A percentile compares a stretch with the other conserved stretches of the same genome.
Conservation (phyloP, 2,113 vertebrate species). For the Pagrus major region DNA sequence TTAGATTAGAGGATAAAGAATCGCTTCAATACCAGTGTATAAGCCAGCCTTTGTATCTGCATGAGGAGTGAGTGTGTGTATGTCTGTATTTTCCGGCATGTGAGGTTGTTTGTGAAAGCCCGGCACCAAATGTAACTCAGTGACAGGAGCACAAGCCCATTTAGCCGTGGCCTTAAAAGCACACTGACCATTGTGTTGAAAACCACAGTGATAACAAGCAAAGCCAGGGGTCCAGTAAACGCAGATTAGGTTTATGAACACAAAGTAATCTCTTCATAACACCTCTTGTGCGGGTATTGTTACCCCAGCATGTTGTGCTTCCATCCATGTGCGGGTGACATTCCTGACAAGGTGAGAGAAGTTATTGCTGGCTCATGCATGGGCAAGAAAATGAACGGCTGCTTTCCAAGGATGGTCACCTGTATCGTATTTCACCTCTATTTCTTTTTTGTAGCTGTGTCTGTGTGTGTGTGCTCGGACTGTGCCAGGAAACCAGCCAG, state of each 20-base stretch:
- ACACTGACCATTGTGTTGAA: slow-evolving; percentile 43
- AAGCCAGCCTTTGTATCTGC: slow-evolving; percentile 24
- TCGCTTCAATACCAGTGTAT: slow-evolving; percentile 47
- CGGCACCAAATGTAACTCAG: slow-evolving; percentile 29
- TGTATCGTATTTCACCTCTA: slow-evolving; percentile 60
- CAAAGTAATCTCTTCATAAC: slow-evolving; percentile 48
- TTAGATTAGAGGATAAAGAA: slow-evolving; percentile 78
- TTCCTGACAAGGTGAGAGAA: slow-evolving; percentile 60
- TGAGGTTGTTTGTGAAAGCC: slow-evolving; percentile 4
- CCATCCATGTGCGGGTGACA: slow-evolving; percentile 37
- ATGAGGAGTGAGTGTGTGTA: background rate
- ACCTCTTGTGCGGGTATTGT: slow-evolving; percentile 39
- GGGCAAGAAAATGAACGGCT: slow-evolving; percentile 27
- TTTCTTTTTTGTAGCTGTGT: background rate
- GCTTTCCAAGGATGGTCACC: slow-evolving; percentile 44
- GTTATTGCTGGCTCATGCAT: slow-evolving; percentile 19
- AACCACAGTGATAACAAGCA: slow-evolving; percentile 43
- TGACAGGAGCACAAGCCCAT: slow-evolving; percentile 40
- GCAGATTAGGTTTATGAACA: slow-evolving; percentile 63
- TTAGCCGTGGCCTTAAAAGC: slow-evolving; percentile 27
- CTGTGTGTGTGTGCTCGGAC: slow-evolving; percentile 4
- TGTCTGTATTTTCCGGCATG: slow-evolving; percentile 11
- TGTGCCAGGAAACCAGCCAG: background rate
- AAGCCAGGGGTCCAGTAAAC: slow-evolving; percentile 42
- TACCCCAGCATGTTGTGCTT: slow-evolving; percentile 15